Percentiles rank a stretch among this genome's conserved stretches.
phyloP scores from a whole-genome alignment of 2,113 vertebrate species.

The Mesocricetus auratus region DNA sequence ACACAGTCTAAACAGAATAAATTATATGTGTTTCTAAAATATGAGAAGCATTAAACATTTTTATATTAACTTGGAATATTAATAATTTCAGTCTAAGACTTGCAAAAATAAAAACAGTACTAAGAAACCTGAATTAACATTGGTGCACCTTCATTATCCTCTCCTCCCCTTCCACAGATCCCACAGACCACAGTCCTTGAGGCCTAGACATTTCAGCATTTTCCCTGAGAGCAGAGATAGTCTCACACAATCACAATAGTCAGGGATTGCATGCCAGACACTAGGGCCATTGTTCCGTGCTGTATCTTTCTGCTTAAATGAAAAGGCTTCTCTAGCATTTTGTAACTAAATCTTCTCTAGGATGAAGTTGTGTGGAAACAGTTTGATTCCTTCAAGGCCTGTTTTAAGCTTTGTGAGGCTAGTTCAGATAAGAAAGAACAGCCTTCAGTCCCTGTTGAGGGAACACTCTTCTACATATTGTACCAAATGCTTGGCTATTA shows the following conservation, averaged over 20 bases:
- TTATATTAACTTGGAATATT: not conserved
- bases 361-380: not conserved
- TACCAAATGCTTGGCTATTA: not conserved
- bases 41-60: not conserved
- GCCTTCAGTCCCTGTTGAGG: not conserved
- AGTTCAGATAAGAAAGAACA: not conserved
- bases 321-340: not conserved
- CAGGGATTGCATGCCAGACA: not conserved
- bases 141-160: not conserved
- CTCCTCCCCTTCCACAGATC: not conserved
- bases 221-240: not conserved
- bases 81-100: slow-evolving; percentile 19
- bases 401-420: slow-evolving; percentile 15
- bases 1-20: not conserved
- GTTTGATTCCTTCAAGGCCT: slow-evolving; percentile 8
- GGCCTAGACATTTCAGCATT: not conserved
- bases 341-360: slow-evolving; percentile 38
- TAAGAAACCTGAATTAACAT: not conserved
- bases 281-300: not conserved
- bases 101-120: slow-evolving; percentile 19
- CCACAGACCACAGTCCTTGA: not conserved
- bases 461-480: not conserved
- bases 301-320: not conserved
- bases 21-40: slow-evolving; percentile 33
- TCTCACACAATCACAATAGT: not conserved